Base-by-base conservation (phyloP, 2,888 invertebrate species). In the Parnassius smintheus region DNA sequence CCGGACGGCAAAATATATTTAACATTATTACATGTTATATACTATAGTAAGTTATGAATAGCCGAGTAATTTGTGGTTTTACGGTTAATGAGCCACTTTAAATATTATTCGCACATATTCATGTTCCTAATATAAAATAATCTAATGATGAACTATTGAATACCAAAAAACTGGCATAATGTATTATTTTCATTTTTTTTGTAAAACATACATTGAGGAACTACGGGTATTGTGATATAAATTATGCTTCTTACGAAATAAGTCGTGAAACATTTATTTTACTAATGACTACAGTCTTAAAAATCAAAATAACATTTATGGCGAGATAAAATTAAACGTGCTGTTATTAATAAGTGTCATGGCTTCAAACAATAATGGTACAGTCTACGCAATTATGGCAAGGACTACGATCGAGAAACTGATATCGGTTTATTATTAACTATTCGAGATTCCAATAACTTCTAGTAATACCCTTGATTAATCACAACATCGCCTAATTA, bases 311-410 rank as follows among this genome's bases (percentile, higher is more conserved):
- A 59, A 11, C 12, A 11, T 44, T 53, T 52, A 44, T 61, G 52
- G 57, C 49, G 10, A 7, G 44, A 35, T 62, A 62, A 44, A 48
- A 54, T 52, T 62, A 62, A 46, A 62, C 18, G 61, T 58, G 55
- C 50, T 51, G 18, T 46, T 58, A 59, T 10, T 62, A 59, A 56
- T 53, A 57, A 57, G 56, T 64, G 56, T 59, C 59, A 59, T 56
- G 63, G 56, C 50, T 50, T 58, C 10, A 22, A 48, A 50, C 45
- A 56, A 54, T 11, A 52, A 62, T 48, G 13, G 18, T 44, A 52
- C 50, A 50, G 35, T 42, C 53, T 64, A 64, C 10, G 48, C 44
- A 60, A 60, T 56, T 64, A 64, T 64, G 64, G 64, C 64, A 64
- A 64, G 64, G 42, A 44, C 56, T 42, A 52, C 56, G 18, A 51